Evolutionary conservation across 2,888 invertebrate genomes (phyloP).

Genomic region (Athripsodes cinereus): DNA sequence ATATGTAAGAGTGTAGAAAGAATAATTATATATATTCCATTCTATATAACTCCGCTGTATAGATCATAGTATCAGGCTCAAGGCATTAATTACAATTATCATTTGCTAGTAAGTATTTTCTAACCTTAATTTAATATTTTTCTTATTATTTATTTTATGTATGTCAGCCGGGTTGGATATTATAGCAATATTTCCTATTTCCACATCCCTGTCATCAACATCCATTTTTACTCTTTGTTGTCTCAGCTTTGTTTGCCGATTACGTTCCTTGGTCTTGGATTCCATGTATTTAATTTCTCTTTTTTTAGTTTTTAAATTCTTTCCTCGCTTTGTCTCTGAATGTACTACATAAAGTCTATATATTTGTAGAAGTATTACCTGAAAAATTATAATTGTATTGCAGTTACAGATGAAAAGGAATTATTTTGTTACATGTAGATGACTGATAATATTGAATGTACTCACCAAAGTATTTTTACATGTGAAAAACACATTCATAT

Average conservation of each 20-base stretch:
- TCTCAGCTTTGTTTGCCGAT: constrained; percentile 31
- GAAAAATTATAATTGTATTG: constrained; percentile 28
- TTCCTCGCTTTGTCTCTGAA: constrained; percentile 53
- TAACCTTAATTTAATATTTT: constrained; percentile 24
- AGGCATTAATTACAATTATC: no score
- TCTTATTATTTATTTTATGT: constrained; percentile 20
- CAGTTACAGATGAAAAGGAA: no score
- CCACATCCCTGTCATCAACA: constrained; percentile 31
- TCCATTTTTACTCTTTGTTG: constrained; percentile 39
- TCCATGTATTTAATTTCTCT: constrained; percentile 28
- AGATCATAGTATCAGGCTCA: no score
- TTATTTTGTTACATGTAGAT: no score
- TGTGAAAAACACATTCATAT: constrained; percentile 95
- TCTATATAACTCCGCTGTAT: no score
- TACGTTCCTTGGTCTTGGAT: constrained; percentile 26
- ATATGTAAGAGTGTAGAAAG: no score
- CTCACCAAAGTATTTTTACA: constrained; percentile 85
- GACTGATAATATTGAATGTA: no score
- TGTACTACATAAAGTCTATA: constrained; percentile 79
- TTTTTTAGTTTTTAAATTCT: constrained; percentile 33
- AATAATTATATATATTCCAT: no score
- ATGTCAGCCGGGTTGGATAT: constrained; percentile 32
- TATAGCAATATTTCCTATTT: constrained; percentile 47
- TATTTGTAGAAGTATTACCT: constrained; percentile 79
- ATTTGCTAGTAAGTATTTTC: neutral